Base-by-base conservation (phyloP, 2,888 invertebrate genomes). In the Bursaphelenchus okinawaensis region DNA sequence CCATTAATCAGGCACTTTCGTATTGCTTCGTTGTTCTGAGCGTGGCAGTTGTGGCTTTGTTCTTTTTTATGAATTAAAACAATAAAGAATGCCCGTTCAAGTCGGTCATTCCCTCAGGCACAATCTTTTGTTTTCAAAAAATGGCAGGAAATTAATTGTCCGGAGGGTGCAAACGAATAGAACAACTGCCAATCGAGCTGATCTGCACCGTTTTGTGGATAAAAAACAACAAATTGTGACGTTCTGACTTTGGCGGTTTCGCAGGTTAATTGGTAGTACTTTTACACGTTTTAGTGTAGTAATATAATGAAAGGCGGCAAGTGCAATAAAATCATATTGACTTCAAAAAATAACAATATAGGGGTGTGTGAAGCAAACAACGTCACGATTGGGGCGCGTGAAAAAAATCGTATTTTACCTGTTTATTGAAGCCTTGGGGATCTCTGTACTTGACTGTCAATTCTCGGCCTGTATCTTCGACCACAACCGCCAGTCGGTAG, bases 351-450 rank as follows among this genome's bases (percentile, higher is more conserved):
- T n/a, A n/a, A n/a, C n/a, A n/a, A n/a, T n/a, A n/a, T n/a, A n/a
- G n/a, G n/a, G n/a, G n/a, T n/a, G n/a, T n/a, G n/a, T n/a, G n/a
- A n/a, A n/a, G n/a, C n/a, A n/a, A n/a, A n/a, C n/a, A n/a, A n/a
- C n/a, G n/a, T n/a, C n/a, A n/a, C n/a, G n/a, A n/a, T n/a, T n/a
- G n/a, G n/a, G n/a, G n/a, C n/a, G n/a, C n/a, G n/a, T n/a, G n/a
- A n/a, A n/a, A n/a, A n/a, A 27, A 29, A 23, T 22, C 12, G 19
- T n/a, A 7, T 65, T 74, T 9, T 16, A 77, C 78, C 69, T 77
- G 75, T 60, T 78, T 76, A 56, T 75, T 75, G 59, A 75, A 74
- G 55, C 76, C 77, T 40, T 76, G 74, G 28, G 76, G 75, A 65
- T 78, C 77, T 26, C 75, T 63, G 55, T 75, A 77, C 19, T 75